Evolutionary conservation across 2,888 invertebrate species (phyloP), one percentile per base, ranked within the genome.

Genomic region (Pemphredon lugubris): DNA sequence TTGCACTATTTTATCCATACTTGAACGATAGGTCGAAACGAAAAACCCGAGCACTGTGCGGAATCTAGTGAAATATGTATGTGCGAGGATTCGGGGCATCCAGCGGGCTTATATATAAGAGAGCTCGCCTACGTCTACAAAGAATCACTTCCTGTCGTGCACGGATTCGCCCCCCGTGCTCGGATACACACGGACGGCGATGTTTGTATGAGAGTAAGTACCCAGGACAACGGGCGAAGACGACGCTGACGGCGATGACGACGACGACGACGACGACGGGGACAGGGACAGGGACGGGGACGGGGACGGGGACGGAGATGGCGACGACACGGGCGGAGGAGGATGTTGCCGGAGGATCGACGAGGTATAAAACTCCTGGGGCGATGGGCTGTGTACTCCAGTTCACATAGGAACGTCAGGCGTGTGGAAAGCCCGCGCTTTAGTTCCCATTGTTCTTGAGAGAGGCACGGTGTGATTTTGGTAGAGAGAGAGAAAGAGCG

Each of bases 371-470:
- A 61, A 53, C 57, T 51, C 40, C 37, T 34, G n/a, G 57, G 57
- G n/a, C n/a, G 58, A 48, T 32, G 18, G 37, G 55, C 53, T 13
- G 23, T 37, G 40, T 70, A 79, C 77, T 75, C 75, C 64, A 78
- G 82, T 84, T 86, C 84, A 83, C 84, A 86, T 79, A 83, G 72
- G 69, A 60, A 76, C 73, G 63, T 65, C 71, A 80, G 67, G 67
- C 75, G 77, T 83, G 85, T 83, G 84, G 85, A 86, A 86, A 86
- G 83, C 77, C 73, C 79, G 81, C 79, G 83, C 83, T 84, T 83
- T 81, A 84, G 81, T 86, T 77, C 71, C 83, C 66, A 84, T 86
- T 85, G 83, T 84, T 83, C 75, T 30, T 4, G 9, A n/a, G 5
- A 16, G 11, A 5, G 37, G 34, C 55, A 26, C 26, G 37, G 63